Evolutionary conservation across 2,113 vertebrate genomes (phyloP).

Genomic region (Seriola aureovittata): DNA sequence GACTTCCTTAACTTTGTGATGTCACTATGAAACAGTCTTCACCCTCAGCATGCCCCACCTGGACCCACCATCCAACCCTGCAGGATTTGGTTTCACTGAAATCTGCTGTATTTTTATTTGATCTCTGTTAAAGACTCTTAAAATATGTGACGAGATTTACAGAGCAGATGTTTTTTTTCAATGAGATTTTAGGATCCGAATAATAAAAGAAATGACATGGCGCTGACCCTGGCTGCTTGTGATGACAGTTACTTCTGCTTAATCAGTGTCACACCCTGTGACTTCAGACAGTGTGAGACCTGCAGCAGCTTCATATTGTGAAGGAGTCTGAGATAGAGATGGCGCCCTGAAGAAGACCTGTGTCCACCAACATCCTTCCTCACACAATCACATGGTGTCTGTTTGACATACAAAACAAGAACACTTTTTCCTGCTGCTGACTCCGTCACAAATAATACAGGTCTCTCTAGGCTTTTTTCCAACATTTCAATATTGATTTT

Average conservation of each 20-base stretch:
- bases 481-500: constrained; percentile 77
- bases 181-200: background rate
- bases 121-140: too few species aligned
- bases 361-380: constrained; percentile 33
- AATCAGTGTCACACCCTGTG: background rate
- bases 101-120: too few species aligned
- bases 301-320: constrained; percentile 23
- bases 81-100: too few species aligned
- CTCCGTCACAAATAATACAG: constrained; percentile 57
- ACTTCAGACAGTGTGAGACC: background rate
- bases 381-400: constrained; percentile 8
- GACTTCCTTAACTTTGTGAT: too few species aligned
- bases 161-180: background rate
- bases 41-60: too few species aligned
- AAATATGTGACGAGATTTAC: too few species aligned
- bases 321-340: constrained; percentile 56
- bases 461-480: constrained; percentile 51
- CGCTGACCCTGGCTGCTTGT: background rate
- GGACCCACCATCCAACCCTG: too few species aligned
- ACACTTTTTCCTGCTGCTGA: constrained; percentile 45
- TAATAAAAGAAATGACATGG: background rate
- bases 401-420: constrained; percentile 26
- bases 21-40: too few species aligned
- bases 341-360: constrained; percentile 33
- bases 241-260: background rate